phyloP scores from a whole-genome alignment of 2,113 vertebrate species.

The Genyomyrus donnyi region DNA sequence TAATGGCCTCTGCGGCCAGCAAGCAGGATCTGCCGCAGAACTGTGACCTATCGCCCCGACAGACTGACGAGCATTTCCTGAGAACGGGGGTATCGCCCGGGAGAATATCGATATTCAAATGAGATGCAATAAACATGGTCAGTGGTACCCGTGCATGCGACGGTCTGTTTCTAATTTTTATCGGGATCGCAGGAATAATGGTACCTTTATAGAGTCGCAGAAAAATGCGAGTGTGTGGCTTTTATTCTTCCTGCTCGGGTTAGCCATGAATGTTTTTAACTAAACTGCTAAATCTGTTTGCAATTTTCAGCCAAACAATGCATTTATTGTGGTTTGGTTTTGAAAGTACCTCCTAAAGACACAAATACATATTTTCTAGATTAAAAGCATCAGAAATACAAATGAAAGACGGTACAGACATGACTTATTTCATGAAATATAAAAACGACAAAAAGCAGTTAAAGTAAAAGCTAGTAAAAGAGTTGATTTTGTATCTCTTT shows the following conservation, averaged over 20 bases:
- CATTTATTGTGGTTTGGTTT: conserved; percentile 17
- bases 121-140: not conserved
- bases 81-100: not conserved
- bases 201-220: not conserved
- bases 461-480: not conserved
- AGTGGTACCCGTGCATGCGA: not conserved
- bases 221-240: conserved; percentile 17
- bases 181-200: conserved; percentile 10
- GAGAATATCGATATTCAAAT: conserved; percentile 14
- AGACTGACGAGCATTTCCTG: not conserved
- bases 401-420: not conserved
- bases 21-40: not conserved
- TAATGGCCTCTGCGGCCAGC: not conserved
- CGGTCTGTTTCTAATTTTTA: conserved; percentile 17
- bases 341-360: conserved; percentile 17
- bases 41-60: not conserved
- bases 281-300: conserved; percentile 21
- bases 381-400: conserved; percentile 8
- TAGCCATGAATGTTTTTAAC: conserved; percentile 14
- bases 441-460: not conserved
- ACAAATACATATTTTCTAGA: conserved; percentile 11
- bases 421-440: conserved; percentile 2
- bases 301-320: conserved; percentile 20
- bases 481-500: not conserved
- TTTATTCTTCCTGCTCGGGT: conserved; percentile 10